Conservation (phyloP, 2,113 vertebrate genomes). For the Spilogale gracilis region DNA sequence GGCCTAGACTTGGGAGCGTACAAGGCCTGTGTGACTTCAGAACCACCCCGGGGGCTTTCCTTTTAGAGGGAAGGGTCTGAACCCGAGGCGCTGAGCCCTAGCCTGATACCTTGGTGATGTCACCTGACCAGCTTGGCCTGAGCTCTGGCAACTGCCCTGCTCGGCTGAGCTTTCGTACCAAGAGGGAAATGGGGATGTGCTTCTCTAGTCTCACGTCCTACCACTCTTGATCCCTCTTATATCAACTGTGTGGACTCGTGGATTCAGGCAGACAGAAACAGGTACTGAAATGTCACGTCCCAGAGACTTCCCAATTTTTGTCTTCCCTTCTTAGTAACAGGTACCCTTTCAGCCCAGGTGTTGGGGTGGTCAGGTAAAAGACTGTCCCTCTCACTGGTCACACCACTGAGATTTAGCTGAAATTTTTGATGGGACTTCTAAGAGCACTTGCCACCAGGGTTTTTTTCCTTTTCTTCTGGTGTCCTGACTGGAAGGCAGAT, state of each 20-base stretch:
- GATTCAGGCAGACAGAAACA: not conserved
- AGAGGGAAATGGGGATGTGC: not conserved
- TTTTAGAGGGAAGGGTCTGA: not conserved
- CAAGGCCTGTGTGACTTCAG: not conserved
- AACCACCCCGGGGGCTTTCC: not conserved
- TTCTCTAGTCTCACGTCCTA: not conserved
- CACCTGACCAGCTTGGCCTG: not conserved
- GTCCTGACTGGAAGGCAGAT: not conserved
- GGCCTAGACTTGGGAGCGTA: not conserved
- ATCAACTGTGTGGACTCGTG: not conserved
- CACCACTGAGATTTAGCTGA: not conserved
- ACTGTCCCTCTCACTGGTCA: not conserved
- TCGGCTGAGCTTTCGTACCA: not conserved
- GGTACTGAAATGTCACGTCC: not conserved
- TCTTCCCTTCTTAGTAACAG: not conserved
- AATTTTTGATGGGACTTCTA: not conserved
- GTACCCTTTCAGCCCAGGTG: not conserved
- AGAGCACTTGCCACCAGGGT: not conserved
- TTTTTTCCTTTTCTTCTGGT: not conserved
- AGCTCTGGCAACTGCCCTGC: too few relatives aligned
- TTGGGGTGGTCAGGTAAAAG: not conserved
- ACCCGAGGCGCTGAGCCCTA: not conserved
- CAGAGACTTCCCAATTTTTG: not conserved
- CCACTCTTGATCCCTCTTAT: too few relatives aligned
- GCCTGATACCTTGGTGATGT: not conserved